A percentile compares a stretch with the other conserved stretches of the same genome.
These are phyloP conservation scores for Oriolus oriolus DNA, from an alignment of 2,113 vertebrate genomes.

Conservation along the genomic window DNA sequence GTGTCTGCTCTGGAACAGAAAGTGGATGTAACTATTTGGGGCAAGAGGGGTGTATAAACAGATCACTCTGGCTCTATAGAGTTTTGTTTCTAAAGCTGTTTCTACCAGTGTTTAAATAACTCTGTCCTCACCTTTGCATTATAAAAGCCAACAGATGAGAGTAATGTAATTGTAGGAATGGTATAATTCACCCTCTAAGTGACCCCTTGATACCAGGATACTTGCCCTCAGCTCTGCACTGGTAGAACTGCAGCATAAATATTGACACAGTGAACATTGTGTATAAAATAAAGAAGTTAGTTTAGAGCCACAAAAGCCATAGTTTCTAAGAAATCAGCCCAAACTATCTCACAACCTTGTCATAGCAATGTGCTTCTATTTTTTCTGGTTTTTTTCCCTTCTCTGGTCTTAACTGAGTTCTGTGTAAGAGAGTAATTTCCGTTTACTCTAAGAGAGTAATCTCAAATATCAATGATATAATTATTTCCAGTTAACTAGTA, in stretches of 20 bases:
- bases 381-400: neutral
- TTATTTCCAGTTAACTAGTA: neutral
- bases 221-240: neutral
- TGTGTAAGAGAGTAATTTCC: neutral
- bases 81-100: neutral
- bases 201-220: neutral
- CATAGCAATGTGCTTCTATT: neutral
- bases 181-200: neutral
- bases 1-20: neutral
- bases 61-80: neutral
- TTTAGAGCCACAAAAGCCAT: neutral
- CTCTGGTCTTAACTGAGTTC: neutral
- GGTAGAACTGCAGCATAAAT: neutral
- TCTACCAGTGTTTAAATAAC: neutral
- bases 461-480: neutral
- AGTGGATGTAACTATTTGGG: rapidly evolving
- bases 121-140: neutral
- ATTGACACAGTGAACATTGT: rapidly evolving
- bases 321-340: neutral
- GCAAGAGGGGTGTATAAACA: neutral
- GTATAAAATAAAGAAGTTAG: neutral
- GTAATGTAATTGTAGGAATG: neutral
- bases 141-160: neutral
- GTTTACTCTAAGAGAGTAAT: neutral
- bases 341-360: neutral